Percentiles rank a stretch among this genome's conserved stretches.
Evolutionary conservation across 2,888 invertebrate genomes (phyloP).

Genomic region (Nephrotoma appendiculata): DNA sequence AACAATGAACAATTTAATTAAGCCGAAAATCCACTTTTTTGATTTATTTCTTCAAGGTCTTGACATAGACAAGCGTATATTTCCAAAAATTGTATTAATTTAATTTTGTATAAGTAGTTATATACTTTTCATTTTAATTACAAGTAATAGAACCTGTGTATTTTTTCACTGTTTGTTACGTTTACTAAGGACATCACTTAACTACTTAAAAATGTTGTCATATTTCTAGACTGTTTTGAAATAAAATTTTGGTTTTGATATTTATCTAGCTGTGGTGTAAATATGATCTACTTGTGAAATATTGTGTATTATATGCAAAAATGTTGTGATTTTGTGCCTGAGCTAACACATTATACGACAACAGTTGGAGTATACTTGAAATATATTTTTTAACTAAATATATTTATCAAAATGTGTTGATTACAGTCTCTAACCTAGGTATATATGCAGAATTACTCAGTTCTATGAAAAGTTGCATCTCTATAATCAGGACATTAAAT

Average conservation of each 20-base stretch:
- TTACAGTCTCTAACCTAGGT: no score
- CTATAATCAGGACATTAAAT: no score
- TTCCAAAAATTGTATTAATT: background rate
- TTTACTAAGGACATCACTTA: background rate
- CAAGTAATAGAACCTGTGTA: background rate
- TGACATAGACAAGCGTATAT: background rate
- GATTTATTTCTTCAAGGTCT: background rate
- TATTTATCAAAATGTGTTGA: no score
- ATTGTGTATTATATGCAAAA: no score
- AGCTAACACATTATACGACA: no score
- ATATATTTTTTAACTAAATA: no score
- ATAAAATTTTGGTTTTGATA: background rate
- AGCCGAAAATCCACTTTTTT: background rate
- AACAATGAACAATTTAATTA: background rate
- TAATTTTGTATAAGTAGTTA: background rate
- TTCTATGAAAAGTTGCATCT: no score
- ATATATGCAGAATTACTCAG: no score
- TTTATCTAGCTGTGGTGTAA: background rate
- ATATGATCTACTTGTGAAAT: background rate
- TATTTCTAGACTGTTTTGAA: background rate
- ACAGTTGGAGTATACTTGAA: no score
- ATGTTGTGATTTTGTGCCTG: no score
- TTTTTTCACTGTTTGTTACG: background rate
- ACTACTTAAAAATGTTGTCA: background rate
- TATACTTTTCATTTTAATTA: background rate